Evolutionary conservation across 2,888 invertebrate genomes (phyloP), one percentile per base, ranked within the genome.

Genomic region (Sminthurinus aureus): DNA sequence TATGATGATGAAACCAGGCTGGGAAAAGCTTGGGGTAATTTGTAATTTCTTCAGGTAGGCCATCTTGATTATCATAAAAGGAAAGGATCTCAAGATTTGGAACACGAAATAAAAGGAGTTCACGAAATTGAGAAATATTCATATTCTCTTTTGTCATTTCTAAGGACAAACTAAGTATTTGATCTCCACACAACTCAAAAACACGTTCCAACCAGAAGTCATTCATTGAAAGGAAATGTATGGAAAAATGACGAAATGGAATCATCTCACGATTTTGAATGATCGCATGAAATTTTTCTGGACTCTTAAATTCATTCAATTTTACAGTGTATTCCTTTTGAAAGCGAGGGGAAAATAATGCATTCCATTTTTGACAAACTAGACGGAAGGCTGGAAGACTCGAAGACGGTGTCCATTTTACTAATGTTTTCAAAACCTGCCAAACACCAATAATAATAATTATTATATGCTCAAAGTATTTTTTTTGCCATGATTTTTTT

Each of bases 291-390:
- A 87, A 87, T 78, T 80, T 86, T 18, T 83, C 82, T 20, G 85
- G 38, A 52, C 82, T 81, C 18, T 83, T 82, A 15, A 79, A 81
- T 81, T 86, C 85, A n/a, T 82, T 83, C 13, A 87, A 51, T 76
- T 83, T 83, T 1, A 87, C 84, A 4, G 79, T 80, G 22, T 84
- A 75, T 67, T 84, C 83, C 22, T 78, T 52, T 66, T 84, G 52
- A 73, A 87, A 83, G 66, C 82, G 69, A 15, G 84, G 84, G 8
- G 84, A 75, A 51, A 85, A 50, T 15, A 81, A 78, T 50, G 83
- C 66, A 58, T 87, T 87, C 85, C 85, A 87, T 83, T 84, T 84
- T 15, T 76, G 80, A 76, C 87, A 87, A 0, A 87, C 87, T 22
- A 77, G 78, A 18, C 87, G 82, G 76, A 84, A 87, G 66, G 71